Evolutionary conservation across 2,888 invertebrate species (phyloP).

Genomic region (Caradrina clavipalpis): DNA sequence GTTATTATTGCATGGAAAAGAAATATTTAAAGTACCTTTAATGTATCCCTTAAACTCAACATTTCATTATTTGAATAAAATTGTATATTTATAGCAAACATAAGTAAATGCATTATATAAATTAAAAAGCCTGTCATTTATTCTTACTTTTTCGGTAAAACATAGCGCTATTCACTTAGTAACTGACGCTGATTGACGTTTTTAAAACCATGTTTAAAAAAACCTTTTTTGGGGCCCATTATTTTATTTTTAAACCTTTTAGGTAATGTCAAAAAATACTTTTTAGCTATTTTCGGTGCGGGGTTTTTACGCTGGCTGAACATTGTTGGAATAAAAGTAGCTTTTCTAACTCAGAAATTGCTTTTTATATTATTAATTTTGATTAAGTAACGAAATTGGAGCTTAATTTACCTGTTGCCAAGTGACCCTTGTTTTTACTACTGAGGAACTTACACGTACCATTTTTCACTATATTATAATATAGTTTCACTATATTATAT

Average conservation of each 20-base stretch:
- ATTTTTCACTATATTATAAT: too few species aligned
- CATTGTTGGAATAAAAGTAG: not conserved
- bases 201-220: slow-evolving; percentile 18
- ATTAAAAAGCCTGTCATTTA: not conserved
- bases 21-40: too few species aligned
- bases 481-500: too few species aligned
- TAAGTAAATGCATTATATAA: too few species aligned
- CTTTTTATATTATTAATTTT: not conserved
- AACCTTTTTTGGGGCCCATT: slow-evolving; percentile 16
- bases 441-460: not conserved
- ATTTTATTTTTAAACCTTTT: slow-evolving; percentile 50
- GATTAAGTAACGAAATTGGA: not conserved
- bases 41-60: too few species aligned
- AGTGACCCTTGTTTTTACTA: not conserved
- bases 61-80: too few species aligned
- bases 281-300: not conserved
- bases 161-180: not conserved
- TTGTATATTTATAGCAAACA: too few species aligned
- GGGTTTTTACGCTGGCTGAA: slow-evolving; percentile 21
- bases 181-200: slow-evolving; percentile 37
- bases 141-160: not conserved
- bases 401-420: not conserved
- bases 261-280: slow-evolving; percentile 43
- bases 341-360: not conserved
- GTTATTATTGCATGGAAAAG: not conserved